Evolutionary conservation across 2,797 vertebrate species (phyloP), one percentile per base, ranked within the genome.

Genomic region (Argyrosomus regius): DNA sequence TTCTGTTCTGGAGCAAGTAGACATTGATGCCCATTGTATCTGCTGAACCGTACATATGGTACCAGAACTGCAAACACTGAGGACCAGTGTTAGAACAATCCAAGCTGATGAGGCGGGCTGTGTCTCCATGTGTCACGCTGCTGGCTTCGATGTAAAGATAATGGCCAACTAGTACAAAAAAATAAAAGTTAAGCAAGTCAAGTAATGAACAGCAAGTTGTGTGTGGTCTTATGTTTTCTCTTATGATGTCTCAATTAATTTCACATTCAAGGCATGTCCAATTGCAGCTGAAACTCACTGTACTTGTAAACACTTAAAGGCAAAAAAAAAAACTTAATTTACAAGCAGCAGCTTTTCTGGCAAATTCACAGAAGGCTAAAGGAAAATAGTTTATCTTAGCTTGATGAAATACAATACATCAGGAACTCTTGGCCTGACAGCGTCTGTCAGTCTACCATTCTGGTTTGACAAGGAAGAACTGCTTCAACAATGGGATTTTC

Each of bases 11-110:
- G 28, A 94, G 14, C 59, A 94, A 56, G 80, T 95, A 95, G 24
- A 95, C 76, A 12, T 88, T 66, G 43, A 96, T 93, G 52, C 94
- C 94, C 94, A 96, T 95, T 31, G 92, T 91, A 0, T 93, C 87
- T 0, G 94, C 94, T 46, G 94, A 91, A 14, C 95, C 94, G 0
- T 95, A 90, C 90, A 96, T 96, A 81, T 95, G 94, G 72, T 95
- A 95, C 95, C 96, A 96, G 88, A 96, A 96, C 83, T 94, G 92
- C 59, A 96, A 91, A 86, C 96, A 96, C 77, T 94, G 92, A 62
- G 89, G 89, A 52, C 94, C 93, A 43, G 75, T 50, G 41, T 86
- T 58, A 26, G 87, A 75, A 61, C 94, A 95, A 69, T 93, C 75
- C 6, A 90, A 52, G 75, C 95, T 95, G 71, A 95, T 81, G 35